Conservation (phyloP, 2,113 vertebrate species). For the Indicator maculatus region DNA sequence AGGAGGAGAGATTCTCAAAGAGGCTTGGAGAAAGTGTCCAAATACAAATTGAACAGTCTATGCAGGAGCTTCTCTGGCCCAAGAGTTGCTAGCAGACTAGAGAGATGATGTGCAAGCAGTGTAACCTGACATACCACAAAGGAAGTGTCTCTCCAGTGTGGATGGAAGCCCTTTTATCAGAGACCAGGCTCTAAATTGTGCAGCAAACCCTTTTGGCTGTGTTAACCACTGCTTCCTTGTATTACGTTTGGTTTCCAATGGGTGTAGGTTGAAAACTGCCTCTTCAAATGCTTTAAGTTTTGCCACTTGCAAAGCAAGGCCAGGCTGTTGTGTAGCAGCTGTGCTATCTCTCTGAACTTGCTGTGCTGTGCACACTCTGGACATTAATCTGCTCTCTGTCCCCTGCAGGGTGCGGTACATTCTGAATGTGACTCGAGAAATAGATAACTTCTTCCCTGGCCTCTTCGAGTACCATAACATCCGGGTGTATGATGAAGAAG, state of each 20-base stretch:
- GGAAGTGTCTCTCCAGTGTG: background rate
- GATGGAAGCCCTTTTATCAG: background rate
- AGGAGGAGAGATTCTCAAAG: background rate
- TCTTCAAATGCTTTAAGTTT: background rate
- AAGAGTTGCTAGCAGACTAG: background rate
- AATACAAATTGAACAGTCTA: background rate
- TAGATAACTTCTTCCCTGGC: constrained; percentile 98
- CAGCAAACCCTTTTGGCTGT: background rate
- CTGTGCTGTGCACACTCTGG: background rate
- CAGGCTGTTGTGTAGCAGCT: background rate
- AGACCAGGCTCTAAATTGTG: background rate
- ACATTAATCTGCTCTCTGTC: background rate
- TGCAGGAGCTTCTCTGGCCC: background rate
- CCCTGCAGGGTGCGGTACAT: constrained; percentile 89
- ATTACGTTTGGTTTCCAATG: background rate
- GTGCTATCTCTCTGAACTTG: background rate
- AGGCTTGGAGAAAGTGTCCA: background rate
- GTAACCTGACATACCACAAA: background rate
- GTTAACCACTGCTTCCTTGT: background rate
- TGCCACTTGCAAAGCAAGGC: background rate
- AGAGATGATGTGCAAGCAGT: background rate
- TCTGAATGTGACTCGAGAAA: constrained; percentile 96
- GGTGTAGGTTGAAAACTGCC: background rate
- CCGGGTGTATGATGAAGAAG: constrained; percentile 95
- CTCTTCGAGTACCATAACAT: constrained; percentile 97